Base-by-base conservation (phyloP, 2,797 vertebrate genomes). In the Sebastiscus albofasciatus region DNA sequence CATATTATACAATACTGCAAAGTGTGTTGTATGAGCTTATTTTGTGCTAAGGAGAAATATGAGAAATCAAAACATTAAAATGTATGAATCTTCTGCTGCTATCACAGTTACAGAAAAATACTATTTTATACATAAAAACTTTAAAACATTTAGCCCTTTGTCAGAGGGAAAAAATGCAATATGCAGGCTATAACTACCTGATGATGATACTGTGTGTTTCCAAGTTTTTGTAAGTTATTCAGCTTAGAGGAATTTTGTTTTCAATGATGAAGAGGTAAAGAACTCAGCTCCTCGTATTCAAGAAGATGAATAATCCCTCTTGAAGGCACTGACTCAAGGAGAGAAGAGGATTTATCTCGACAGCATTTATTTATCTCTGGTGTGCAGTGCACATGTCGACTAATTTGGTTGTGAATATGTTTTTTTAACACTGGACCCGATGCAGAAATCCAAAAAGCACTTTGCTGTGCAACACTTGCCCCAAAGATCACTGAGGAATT, bases 401-500 rank as follows among this genome's bases (percentile, higher is more conserved):
- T 75, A 42, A 83, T 87, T 84, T 87, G 79, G 80, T 86, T 83
- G 69, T 80, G 49, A 79, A 89, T 74, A 77, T 81, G 27, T 91
- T 89, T 89, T 89, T 62, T 75, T 78, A 79, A 90, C 89, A 93
- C 89, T 93, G 91, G 87, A 91, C 86, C 89, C 18, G 24, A 90
- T 81, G 88, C 86, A 92, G 82, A 86, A 87, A 93, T 91, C 89
- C 91, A 93, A 93, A 94, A 92, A 92, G 87, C 89, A 88, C 89
- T 76, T 81, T 22, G 46, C 72, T 73, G 92, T 93, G 90, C 88
- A 84, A 86, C 66, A 88, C 85, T 84, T 69, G 65, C 82, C 92
- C 93, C 91, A 94, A 93, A 94, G 91, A 93, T 87, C 74, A 85
- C 72, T 29, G 54, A 87, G 65, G 67, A 82, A 72, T 81, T 80